phyloP scores from a whole-genome alignment of 2,888 invertebrate species.

The Drosophila setosimentum region DNA sequence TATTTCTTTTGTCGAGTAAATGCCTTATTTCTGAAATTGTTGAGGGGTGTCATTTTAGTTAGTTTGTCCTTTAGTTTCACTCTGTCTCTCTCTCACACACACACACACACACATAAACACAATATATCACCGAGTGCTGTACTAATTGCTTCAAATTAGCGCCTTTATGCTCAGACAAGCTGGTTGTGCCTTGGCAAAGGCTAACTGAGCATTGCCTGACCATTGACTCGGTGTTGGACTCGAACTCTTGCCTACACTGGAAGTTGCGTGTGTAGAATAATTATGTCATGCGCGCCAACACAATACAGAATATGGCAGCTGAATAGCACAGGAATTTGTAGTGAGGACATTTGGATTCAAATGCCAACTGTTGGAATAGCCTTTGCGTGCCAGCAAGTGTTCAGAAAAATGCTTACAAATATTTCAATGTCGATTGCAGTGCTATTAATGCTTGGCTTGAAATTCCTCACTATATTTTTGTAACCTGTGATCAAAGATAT shows the following conservation, averaged over 20 bases:
- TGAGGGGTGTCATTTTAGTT: slow-evolving; percentile 43
- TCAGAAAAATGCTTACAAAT: slow-evolving; percentile 9
- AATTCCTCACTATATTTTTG: background rate
- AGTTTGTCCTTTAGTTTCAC: slow-evolving; percentile 16
- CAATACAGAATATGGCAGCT: slow-evolving; percentile 44
- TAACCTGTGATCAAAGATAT: background rate
- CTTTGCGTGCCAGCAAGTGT: slow-evolving; percentile 16
- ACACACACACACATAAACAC: background rate
- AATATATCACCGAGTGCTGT: slow-evolving; percentile 36
- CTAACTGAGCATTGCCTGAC: slow-evolving; percentile 40
- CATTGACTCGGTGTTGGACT: slow-evolving; percentile 22
- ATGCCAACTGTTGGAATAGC: slow-evolving; percentile 12
- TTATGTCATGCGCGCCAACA: slow-evolving; percentile 36
- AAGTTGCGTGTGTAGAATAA: slow-evolving; percentile 59
- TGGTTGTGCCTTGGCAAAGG: slow-evolving; percentile 38
- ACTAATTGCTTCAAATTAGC: slow-evolving; percentile 79
- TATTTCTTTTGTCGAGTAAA: background rate
- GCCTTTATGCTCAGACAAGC: slow-evolving; percentile 66
- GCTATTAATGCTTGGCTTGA: background rate
- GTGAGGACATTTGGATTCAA: slow-evolving; percentile 28
- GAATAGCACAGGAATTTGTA: slow-evolving; percentile 25
- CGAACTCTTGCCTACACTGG: background rate
- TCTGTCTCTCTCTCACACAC: background rate
- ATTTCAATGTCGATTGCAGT: slow-evolving; percentile 1
- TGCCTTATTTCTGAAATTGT: background rate